Base-by-base conservation (phyloP, 2,797 vertebrate genomes). In the Chromobotia macracanthus region DNA sequence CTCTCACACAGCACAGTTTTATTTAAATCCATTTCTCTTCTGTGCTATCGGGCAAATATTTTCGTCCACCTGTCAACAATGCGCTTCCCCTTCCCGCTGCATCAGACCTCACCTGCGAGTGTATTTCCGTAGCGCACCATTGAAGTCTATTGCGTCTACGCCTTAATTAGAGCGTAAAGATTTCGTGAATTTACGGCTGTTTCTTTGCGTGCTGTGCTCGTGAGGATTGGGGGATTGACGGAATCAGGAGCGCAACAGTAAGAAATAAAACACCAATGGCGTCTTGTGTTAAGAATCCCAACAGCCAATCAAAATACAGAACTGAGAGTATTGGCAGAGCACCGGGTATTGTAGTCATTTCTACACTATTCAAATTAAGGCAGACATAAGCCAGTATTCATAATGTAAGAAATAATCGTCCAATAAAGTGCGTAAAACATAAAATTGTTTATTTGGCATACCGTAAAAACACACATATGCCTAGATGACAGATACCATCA, bases 1-100 rank as follows among this genome's bases (percentile, higher is more conserved):
- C 97, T 98, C 79, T 97, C 96, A 65, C 95, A 96, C 77, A 94
- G 90, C 3, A 90, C 90, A 31, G 87, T 87, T 79, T 91, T 90
- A 74, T 83, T 87, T 1, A 89, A 80, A 72, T 92, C 94, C 94
- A 94, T 94, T 80, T 87, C 83, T 35, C 46, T 3, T 61, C 75
- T 77, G 66, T 31, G 81, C 38, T 64, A 23, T 86, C 63, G 31
- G 75, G 23, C 80, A 85, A 68, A 80, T 85, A 51, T 84, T 85
- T 82, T 77, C 87, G 85, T 93, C 91, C 92, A 96, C 92, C 91
- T 93, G 92, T 85, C 92, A 84, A 87, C 89, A 83, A 90, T 80
- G 88, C 90, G 67, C 90, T 92, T 94, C 92, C 89, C 81, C 81
- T 76, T 86, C 70, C 87, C 88, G 80, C 87, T 38, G 86, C 89